Base-by-base conservation (phyloP, 2,113 vertebrate species). In the Vicugna pacos region DNA sequence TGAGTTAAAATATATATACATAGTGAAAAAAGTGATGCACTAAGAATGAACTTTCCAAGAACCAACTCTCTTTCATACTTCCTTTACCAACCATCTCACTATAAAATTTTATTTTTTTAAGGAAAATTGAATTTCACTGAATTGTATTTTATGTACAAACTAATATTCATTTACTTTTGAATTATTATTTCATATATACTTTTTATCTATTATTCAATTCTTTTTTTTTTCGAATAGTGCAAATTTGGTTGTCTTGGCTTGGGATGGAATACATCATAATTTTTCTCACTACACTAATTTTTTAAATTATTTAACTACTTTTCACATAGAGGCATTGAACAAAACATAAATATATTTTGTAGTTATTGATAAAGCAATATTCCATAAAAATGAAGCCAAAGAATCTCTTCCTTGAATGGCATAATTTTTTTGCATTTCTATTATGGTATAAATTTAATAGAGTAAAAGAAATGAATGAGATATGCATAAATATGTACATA, bases 1-100 rank as follows among this genome's bases (percentile, higher is more conserved):
- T 58, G 8, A 64, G 24, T 3, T 35, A 75, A 52, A 38, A 14
- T 42, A 46, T 2, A 11, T 38, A 20, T 20, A 32, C 24, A 56
- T 42, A 60, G 6, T 42, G 3, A 10, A 11, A 50, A 65, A 86
- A 77, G 4, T 56, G 6, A 4, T 89, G 4, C 35, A 65, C 24
- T 8, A 20, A 64, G 58, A 90, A 73, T 81, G 17, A 79, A 93
- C 62, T 79, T 90, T 90, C 32, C 14, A 95, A 89, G 83, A 73
- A 80, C 22, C 52, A 90, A 26, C 15, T 90, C 8, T 80, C 32
- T 94, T 75, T 86, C 67, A 46, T 48, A 69, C 16, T 38, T 82
- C 46, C 15, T 88, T 22, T 19, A 76, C 42, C 67, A 70, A 38
- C 13, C 5, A 56, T 79, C 30, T 94, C 58, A 60, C n/a, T 75